phyloP scores from a whole-genome alignment of 2,888 invertebrate genomes.

The Acleris emargana region DNA sequence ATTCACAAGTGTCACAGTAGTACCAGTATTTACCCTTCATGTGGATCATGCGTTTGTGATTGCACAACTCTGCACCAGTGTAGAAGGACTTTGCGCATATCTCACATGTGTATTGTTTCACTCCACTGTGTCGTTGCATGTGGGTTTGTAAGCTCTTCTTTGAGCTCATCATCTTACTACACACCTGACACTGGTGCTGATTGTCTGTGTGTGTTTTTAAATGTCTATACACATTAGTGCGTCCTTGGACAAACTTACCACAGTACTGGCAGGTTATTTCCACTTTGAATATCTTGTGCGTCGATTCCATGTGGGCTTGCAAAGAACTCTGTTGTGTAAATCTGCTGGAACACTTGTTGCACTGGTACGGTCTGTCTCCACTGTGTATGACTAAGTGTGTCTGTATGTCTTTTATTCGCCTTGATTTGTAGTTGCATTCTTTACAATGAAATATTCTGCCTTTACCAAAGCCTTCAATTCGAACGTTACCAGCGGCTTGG shows the following conservation, averaged over 20 bases:
- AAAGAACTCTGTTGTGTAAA: slow-evolving; percentile 64
- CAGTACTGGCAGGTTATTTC: slow-evolving; percentile 66
- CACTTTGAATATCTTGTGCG: slow-evolving; percentile 53
- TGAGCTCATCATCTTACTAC: slow-evolving; percentile 54
- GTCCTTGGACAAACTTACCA: slow-evolving; percentile 62
- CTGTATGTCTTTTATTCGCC: slow-evolving; percentile 57
- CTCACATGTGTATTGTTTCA: slow-evolving; percentile 64
- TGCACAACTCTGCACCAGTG: slow-evolving; percentile 60
- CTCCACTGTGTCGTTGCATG: slow-evolving; percentile 61
- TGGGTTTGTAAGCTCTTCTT: slow-evolving; percentile 50
- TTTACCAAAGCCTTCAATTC: slow-evolving; percentile 58
- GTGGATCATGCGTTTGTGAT: slow-evolving; percentile 59
- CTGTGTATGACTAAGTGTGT: slow-evolving; percentile 59
- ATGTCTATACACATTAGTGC: slow-evolving; percentile 57
- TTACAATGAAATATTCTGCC: slow-evolving; percentile 55
- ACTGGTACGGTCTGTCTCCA: slow-evolving; percentile 61
- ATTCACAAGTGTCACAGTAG: slow-evolving; percentile 62
- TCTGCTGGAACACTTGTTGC: slow-evolving; percentile 55
- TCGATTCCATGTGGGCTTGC: slow-evolving; percentile 57
- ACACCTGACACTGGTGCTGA: slow-evolving; percentile 53
- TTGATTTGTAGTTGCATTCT: slow-evolving; percentile 58
- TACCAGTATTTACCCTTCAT: slow-evolving; percentile 47
- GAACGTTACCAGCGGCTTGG: slow-evolving; percentile 43
- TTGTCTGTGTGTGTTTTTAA: slow-evolving; percentile 50
- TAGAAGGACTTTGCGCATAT: slow-evolving; percentile 64